Conservation (phyloP, 2,797 vertebrate species). For the Typhlichthys eigenmanni region DNA sequence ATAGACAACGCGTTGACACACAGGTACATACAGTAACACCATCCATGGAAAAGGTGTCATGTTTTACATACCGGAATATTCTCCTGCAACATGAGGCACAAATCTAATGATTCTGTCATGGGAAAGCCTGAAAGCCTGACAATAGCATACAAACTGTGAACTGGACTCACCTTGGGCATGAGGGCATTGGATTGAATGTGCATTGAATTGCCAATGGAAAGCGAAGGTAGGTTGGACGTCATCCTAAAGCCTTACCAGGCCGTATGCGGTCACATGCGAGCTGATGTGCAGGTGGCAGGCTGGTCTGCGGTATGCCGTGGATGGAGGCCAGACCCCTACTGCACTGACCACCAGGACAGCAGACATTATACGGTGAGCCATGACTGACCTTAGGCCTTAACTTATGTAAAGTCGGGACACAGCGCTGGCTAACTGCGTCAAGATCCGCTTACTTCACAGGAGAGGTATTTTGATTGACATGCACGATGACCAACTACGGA, state of each 20-base stretch:
- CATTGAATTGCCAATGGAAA: constrained; percentile 61
- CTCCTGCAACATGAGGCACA: constrained; percentile 65
- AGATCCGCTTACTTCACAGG: no score
- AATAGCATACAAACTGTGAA: neutral
- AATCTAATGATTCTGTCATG: constrained; percentile 64
- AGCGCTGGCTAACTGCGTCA: no score
- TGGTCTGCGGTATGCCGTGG: constrained; percentile 77
- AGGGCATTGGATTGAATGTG: constrained; percentile 76
- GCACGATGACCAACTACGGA: no score
- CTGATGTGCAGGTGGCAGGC: constrained; percentile 76
- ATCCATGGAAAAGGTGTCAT: neutral
- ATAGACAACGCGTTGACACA: neutral
- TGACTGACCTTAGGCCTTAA: neutral
- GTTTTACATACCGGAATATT: constrained; percentile 43
- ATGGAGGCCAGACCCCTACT: constrained; percentile 62
- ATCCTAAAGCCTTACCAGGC: constrained; percentile 72
- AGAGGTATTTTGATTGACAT: no score
- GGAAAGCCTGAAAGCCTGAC: constrained; percentile 4
- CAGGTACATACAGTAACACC: neutral
- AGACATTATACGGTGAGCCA: neutral
- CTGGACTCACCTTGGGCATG: constrained; percentile 79
- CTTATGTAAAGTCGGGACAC: neutral
- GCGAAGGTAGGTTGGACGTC: no score
- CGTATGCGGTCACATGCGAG: constrained; percentile 84
- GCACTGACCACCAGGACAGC: constrained; percentile 74